These are phyloP conservation scores for Periparus ater DNA, from an alignment of 2,797 vertebrate species.

Conservation along the genomic window DNA sequence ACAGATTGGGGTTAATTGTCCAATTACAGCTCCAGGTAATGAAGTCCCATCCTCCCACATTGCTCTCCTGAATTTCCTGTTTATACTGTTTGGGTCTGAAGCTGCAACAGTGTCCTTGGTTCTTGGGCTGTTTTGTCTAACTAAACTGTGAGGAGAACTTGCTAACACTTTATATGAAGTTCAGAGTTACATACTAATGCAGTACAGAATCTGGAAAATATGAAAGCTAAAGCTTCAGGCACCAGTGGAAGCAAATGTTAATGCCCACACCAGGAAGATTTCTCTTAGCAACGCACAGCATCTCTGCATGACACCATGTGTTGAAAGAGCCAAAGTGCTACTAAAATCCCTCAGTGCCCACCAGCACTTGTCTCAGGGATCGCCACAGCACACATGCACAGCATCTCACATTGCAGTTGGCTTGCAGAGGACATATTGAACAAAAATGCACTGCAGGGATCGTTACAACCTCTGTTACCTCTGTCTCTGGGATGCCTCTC, in stretches of 20 bases:
- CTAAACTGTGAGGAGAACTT: neutral
- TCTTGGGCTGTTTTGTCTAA: neutral
- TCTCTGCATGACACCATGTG: neutral
- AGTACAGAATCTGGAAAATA: neutral
- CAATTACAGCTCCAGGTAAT: neutral
- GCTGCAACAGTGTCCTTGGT: rapidly evolving
- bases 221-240: neutral
- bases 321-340: neutral
- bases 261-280: neutral
- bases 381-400: neutral
- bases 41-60: neutral
- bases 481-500: neutral
- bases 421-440: neutral
- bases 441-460: neutral
- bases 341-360: neutral
- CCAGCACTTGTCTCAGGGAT: neutral
- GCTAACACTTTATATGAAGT: neutral
- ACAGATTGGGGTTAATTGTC: neutral
- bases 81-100: neutral
- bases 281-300: neutral
- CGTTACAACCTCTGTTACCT: neutral
- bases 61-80: neutral
- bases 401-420: neutral
- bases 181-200: neutral
- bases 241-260: neutral